Conservation (phyloP, 1,140 invertebrate genomes). For the Drosophila jambulina region DNA sequence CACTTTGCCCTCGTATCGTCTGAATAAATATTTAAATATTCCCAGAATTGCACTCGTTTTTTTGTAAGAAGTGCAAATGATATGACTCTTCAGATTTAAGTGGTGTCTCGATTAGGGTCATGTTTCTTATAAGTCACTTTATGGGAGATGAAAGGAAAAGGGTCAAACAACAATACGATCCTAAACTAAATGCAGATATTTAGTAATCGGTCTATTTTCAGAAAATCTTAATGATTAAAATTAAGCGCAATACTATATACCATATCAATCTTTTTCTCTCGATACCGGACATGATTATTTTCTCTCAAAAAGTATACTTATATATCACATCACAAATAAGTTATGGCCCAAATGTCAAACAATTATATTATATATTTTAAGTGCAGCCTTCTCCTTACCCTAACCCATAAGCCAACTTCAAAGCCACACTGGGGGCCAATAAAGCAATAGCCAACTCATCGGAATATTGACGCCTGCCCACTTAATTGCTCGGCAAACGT, state of each 20-base stretch:
- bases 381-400: not conserved
- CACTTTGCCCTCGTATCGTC: constrained; percentile 50
- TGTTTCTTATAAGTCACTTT: not conserved
- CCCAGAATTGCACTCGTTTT: constrained; percentile 10
- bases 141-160: not conserved
- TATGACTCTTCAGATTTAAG: constrained; percentile 1
- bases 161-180: not conserved
- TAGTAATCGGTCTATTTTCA: too few species aligned
- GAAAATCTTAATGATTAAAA: not conserved
- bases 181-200: not conserved
- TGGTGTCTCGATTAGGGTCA: constrained; percentile 12
- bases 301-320: too few species aligned
- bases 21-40: constrained; percentile 75
- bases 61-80: constrained; percentile 17
- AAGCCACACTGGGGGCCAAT: constrained; percentile 35
- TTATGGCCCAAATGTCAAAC: too few species aligned
- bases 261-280: too few species aligned
- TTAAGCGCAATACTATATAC: too few species aligned
- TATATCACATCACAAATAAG: too few species aligned
- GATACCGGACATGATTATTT: too few species aligned
- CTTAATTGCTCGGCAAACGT: constrained; percentile 57
- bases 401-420: constrained; percentile 20
- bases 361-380: not conserved
- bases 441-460: constrained; percentile 28
- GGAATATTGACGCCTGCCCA: constrained; percentile 41